Base-by-base conservation (phyloP, 1,140 invertebrate species). In the Drosophila kikkawai region DNA sequence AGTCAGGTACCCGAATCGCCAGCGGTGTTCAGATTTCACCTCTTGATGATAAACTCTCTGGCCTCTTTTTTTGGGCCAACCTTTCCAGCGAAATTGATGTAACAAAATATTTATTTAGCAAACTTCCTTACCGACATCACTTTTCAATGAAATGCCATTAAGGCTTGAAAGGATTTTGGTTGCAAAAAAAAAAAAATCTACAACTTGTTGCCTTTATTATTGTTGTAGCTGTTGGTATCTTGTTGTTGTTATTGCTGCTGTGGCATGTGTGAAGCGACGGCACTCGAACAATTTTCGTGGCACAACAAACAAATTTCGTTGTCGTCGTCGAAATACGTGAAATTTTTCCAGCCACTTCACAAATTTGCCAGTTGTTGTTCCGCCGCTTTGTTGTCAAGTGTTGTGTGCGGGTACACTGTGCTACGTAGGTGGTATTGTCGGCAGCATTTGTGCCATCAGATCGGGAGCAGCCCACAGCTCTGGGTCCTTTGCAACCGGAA, bases 271-370 rank as follows among this genome's bases (percentile, higher is more conserved):
- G 55, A 51, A 32, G 34, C 68, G 32, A 51, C 53, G 60, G 45
- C 60, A 79, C 59, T 79, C 50, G 47, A 77, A 34, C 56, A 61
- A 77, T 76, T 77, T 50, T 55, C 64, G 48, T 77, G 64, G 71
- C 57, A 63, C 71, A 63, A 75, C 71, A 75, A 76, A 66, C 73
- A 76, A 65, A 75, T 78, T 78, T 70, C 42, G 63, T 39, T 74
- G 50, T 7, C 51, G 61, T 36, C 70, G 69, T 73, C 50, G 58
- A 79, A 79, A 79, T 79, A 79, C 66, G 66, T 79, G 75, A 79
- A 78, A 79, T 79, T 79, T 79, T 78, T 79, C 45, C 75, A 78
- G 75, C 58, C 75, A 79, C 75, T 79, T 79, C 34, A 79, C 55
- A 78, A 78, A 78, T 78, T 77, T 78, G 42, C 36, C 50, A 39